Evolutionary conservation across 2,888 invertebrate species (phyloP).

Genomic region (Rhynchonema sp.): DNA sequence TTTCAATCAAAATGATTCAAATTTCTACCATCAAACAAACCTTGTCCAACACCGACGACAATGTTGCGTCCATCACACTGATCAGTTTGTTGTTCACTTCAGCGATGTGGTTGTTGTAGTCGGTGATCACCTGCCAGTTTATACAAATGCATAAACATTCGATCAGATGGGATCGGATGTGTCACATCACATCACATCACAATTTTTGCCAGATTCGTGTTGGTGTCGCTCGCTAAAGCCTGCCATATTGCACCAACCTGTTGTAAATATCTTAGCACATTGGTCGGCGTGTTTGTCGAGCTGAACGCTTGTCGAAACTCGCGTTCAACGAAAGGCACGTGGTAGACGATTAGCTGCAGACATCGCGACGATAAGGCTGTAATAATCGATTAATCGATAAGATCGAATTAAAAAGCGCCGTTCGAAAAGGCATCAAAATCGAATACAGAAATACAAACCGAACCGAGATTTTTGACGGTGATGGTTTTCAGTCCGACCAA

Average conservation of each 20-base stretch:
- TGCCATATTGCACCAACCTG: too few species aligned
- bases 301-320: slow-evolving; percentile 13
- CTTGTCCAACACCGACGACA: slow-evolving; percentile 51
- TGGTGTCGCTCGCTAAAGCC: too few species aligned
- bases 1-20: too few species aligned
- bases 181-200: too few species aligned
- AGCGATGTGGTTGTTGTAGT: slow-evolving; percentile 57
- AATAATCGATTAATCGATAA: slow-evolving; percentile 7
- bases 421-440: background rate
- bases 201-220: too few species aligned
- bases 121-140: slow-evolving; percentile 13
- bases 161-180: too few species aligned
- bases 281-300: slow-evolving; percentile 8
- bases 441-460: too few species aligned
- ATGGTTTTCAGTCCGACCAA: slow-evolving; percentile 67
- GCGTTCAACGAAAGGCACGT: slow-evolving; percentile 29
- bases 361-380: slow-evolving; percentile 34
- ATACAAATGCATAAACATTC: too few species aligned
- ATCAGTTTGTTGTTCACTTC: slow-evolving; percentile 80
- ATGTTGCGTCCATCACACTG: slow-evolving; percentile 63
- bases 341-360: slow-evolving; percentile 38
- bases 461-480: slow-evolving; percentile 76
- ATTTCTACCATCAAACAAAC: slow-evolving; percentile 16
- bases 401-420: background rate
- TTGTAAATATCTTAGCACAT: background rate